Base-by-base conservation (phyloP, 2,797 vertebrate genomes). In the Eulemur albifrons region DNA sequence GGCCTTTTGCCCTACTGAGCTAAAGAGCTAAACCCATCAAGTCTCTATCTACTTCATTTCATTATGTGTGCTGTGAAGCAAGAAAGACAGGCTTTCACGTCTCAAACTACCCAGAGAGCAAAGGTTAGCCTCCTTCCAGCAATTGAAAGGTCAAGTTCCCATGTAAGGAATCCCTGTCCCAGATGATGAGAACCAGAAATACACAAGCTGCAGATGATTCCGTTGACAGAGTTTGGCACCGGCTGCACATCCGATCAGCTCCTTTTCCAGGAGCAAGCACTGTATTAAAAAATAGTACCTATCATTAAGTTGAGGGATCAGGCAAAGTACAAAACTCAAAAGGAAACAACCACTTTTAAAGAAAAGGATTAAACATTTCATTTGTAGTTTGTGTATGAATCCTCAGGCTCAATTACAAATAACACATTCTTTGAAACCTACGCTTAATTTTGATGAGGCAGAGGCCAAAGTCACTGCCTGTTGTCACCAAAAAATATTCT, bases 91-190 rank as follows among this genome's bases (percentile, higher is more conserved):
- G 90, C 92, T 96, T 96, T 96, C 97, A 96, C 97, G 94, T 97
- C 96, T 97, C 94, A 97, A 98, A 97, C 97, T 97, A 97, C 97
- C 96, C 97, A 91, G 96, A 85, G 97, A 98, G 95, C 98, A 98
- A 98, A 98, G 98, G 98, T 98, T 97, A 98, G 0, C 83, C 97
- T 98, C 97, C 97, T 98, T 97, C 93, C 93, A 98, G 97, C 97
- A 97, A 98, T 52, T 95, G 98, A 97, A 98, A 98, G 97, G 98
- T 98, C 98, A 98, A 97, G 97, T 98, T 98, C 98, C 98, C 98
- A 98, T 98, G 98, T 98, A 98, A 98, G 98, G 98, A 97, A 97
- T 98, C 88, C 72, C 97, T 98, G 98, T 98, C 97, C 97, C 97
- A 93, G 96, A 77, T 96, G 97, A 97, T 40, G 81, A 94, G 95